Evolutionary conservation across 1,140 invertebrate species (phyloP), one percentile per base, ranked within the genome.

Genomic region (Drosophila sp.): DNA sequence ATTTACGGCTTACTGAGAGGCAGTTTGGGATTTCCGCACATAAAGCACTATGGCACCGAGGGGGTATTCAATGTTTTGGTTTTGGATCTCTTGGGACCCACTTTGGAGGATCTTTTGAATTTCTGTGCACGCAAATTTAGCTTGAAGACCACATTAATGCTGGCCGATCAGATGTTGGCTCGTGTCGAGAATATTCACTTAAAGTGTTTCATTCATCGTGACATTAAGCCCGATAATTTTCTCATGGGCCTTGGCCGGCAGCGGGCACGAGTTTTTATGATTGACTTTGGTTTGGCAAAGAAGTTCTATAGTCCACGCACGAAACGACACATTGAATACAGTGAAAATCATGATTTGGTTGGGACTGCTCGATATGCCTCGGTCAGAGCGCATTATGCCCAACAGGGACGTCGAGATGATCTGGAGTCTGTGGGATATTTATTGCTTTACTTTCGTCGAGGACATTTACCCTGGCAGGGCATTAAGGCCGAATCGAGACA

Each of bases 181-280:
- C 94, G 97, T 83, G 96, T 98, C 77, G 97, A 98, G 91, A 98
- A 95, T 92, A 95, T 98, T 67, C 97, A 98, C 91, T 95, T 95
- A 84, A 97, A 97, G 93, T 96, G 96, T 78, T 98, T 98, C 92
- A 97, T 98, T 72, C 98, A 98, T 93, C 95, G 98, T 80, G 96
- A 96, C 84, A 97, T 98, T 85, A 97, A 98, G 82, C 97, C 97
- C 29, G 98, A 99, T 87, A 99, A 99, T 93, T 99, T 99, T 93
- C 94, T 99, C 41, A 98, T 99, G 97, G 97, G 97, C 41, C 96
- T 97, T 87, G 97, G 97, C n/a, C 94, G 96, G 66, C 96, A 97
- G 85, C 97, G 96, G 92, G 97, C 97, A 90, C 97, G 97, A 93
- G 92, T 98, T 30, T 98, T 97, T 92, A 94, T 98, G 68, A 98